phyloP scores from a whole-genome alignment of 2,113 vertebrate genomes.

The Sceloporus undulatus region DNA sequence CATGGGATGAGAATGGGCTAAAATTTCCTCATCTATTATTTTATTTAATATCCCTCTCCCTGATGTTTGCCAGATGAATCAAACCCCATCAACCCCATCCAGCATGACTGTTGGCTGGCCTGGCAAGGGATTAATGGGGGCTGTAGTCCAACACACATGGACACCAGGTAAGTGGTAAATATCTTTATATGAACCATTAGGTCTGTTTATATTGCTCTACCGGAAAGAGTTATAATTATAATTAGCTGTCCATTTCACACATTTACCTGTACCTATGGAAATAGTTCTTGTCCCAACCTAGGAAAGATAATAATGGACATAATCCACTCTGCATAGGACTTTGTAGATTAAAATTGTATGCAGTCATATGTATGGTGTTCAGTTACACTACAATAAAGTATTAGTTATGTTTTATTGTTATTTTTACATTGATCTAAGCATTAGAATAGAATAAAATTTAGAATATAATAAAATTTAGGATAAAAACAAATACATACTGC shows the following conservation, averaged over 20 bases:
- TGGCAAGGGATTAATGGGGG: no score
- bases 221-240: neutral
- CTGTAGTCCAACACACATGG: neutral
- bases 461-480: neutral
- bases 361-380: no score
- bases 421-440: neutral
- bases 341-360: no score
- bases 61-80: neutral
- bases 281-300: neutral
- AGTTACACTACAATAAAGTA: no score
- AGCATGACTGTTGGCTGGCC: no score
- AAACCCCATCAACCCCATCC: no score
- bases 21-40: no score
- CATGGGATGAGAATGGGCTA: no score
- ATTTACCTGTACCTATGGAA: neutral
- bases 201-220: no score
- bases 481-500: neutral
- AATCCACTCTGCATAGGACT: neutral
- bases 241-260: neutral
- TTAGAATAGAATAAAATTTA: no score
- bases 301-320: no score
- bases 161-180: neutral
- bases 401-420: neutral
- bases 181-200: neutral
- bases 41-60: no score